A percentile compares a stretch with the other conserved stretches of the same genome.
These are phyloP conservation scores for Embidobia sp. DNA, from an alignment of 2,888 invertebrate species.

Conservation along the genomic window DNA sequence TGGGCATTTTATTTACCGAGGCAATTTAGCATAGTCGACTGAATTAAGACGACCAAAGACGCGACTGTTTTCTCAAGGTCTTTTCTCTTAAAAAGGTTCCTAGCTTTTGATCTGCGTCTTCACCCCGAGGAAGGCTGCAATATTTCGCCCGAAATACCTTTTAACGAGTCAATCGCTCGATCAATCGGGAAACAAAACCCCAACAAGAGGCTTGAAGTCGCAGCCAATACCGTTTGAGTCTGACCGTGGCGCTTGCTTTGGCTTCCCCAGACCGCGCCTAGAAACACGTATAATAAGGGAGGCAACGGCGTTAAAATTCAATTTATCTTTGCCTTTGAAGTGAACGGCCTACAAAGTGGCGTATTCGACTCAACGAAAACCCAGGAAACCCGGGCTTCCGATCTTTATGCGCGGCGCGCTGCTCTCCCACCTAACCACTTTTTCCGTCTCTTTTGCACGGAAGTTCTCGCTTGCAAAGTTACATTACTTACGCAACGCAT, in stretches of 20 bases:
- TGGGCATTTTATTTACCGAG: not conserved
- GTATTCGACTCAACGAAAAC: conserved; percentile 50
- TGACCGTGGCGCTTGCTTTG: conserved; percentile 47
- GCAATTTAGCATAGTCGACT: too few relatives aligned
- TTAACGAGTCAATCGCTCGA: conserved; percentile 38
- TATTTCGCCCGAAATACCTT: too few relatives aligned
- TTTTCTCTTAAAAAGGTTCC: too few relatives aligned
- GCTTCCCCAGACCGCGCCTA: conserved; percentile 46
- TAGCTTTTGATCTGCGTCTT: too few relatives aligned
- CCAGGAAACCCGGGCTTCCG: conserved; percentile 58
- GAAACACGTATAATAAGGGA: conserved; percentile 59
- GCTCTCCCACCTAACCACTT: conserved; percentile 3
- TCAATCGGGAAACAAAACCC: conserved; percentile 36
- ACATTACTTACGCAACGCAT: conserved; percentile 41
- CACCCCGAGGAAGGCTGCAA: too few relatives aligned
- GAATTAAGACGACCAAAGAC: too few relatives aligned
- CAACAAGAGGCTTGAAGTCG: conserved; percentile 24
- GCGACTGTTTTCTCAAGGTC: too few relatives aligned
- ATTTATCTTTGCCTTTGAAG: conserved; percentile 71
- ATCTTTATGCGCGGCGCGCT: conserved; percentile 55
- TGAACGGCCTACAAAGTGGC: conserved; percentile 63
- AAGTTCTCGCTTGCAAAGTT: conserved; percentile 12
- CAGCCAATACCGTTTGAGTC: conserved; percentile 39
- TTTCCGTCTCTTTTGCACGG: conserved; percentile 1
- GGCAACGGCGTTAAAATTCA: conserved; percentile 69